Evolutionary conservation across 2,888 invertebrate genomes (phyloP), one percentile per base, ranked within the genome.

Genomic region (Neelides folsomi): DNA sequence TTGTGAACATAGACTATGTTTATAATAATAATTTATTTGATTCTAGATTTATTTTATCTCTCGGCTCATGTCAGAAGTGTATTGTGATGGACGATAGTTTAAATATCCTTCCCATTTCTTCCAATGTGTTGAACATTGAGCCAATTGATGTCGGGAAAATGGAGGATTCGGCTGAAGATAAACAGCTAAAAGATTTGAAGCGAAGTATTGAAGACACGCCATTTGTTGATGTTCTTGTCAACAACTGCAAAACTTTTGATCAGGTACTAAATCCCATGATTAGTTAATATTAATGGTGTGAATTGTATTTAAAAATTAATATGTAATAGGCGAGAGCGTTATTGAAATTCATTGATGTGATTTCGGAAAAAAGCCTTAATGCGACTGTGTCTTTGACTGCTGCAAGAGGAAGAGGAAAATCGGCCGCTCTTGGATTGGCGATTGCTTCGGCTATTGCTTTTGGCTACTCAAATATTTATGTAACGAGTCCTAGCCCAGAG

Each of bases 401-500:
- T 15, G 86, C 93, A 5, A 79, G 98, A 74, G 97, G 98, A 37
- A 79, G 98, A 51, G 98, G 98, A 60, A 99, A 99, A 74, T 98
- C 97, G 0, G 98, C 98, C 1, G 89, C 95, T 3, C 75, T 99
- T 41, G 97, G 97, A 0, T 75, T 99, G 16, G 82, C 95, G 0
- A 82, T 99, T 13, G 84, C 88, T 8, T 86, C 83, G 0, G 84
- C 88, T 0, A 77, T 89, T 2, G 82, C 86, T 0, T 83, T 86
- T 65, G 81, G 83, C 27, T 88, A 87, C 68, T 86, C 90, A 38
- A 94, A 93, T 69, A 86, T 95, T 56, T 97, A 93, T 73, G 93
- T 98, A 37, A 95, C 98, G 0, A 92, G 94, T 49, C 98, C 98
- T 0, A 88, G 89, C 69, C 97, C 98, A 0, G 98, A 98, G 72